Evolutionary conservation across 2,888 invertebrate genomes (phyloP).

Genomic region (Agrilus cyanescens): DNA sequence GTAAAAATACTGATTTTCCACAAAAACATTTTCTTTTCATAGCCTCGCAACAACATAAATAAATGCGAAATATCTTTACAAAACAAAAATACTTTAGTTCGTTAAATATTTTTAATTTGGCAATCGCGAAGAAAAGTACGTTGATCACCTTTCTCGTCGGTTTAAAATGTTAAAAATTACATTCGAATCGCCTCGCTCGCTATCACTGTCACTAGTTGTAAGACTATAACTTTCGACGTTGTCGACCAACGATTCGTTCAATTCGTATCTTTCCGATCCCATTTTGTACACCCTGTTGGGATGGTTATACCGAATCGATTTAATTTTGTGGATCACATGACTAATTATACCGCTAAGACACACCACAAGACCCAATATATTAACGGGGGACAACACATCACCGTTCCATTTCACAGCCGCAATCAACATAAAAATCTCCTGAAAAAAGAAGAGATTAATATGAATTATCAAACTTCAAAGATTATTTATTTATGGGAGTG

Average conservation of each 20-base stretch:
- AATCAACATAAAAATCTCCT: conserved; percentile 88
- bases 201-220: conserved; percentile 23
- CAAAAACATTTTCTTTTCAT: too few relatives aligned
- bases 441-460: conserved; percentile 25
- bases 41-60: too few relatives aligned
- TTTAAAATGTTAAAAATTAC: conserved; percentile 39
- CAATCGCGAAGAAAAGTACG: too few relatives aligned
- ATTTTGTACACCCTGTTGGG: conserved; percentile 19
- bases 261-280: conserved; percentile 23
- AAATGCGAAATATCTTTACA: too few relatives aligned
- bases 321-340: conserved; percentile 67
- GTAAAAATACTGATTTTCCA: too few relatives aligned
- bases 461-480: neutral
- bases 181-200: conserved; percentile 37
- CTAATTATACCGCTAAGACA: conserved; percentile 80
- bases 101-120: too few relatives aligned
- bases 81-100: too few relatives aligned
- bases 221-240: conserved; percentile 17
- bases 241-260: conserved; percentile 28
- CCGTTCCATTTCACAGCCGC: conserved; percentile 80
- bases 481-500: neutral
- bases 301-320: conserved; percentile 14
- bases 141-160: conserved; percentile 29
- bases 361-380: conserved; percentile 72
- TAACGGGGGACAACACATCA: conserved; percentile 71